Base-by-base conservation (phyloP, 30 jellyfish, hydroid and myxozoan genomes). In the Sanderia malayensis region DNA sequence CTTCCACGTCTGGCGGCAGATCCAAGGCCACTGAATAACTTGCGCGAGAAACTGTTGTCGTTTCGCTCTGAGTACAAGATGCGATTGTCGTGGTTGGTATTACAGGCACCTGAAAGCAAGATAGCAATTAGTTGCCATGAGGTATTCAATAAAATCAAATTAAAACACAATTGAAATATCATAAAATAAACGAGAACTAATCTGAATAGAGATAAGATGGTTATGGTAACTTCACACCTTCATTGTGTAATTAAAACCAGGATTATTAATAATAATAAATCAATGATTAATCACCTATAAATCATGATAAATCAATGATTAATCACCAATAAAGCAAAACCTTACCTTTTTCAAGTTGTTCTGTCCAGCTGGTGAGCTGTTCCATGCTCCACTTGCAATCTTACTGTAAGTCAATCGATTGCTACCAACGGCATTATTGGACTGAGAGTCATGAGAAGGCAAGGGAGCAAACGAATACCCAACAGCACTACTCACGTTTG, bases 351-450 rank as follows among this genome's bases (percentile, higher is more conserved):
- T 26, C 44, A 58, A 11, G 8, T 28, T 3, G 32, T 28, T 59
- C 55, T 63, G 67, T 23, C 11, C 37, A 25, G 7, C 69, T 49
- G 32, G 77, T n/a, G 94, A 47, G 53, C 20, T 61, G 44, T 82
- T 86, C 94, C 94, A 82, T 41, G 84, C 94, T 1, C 94, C 94
- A 34, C 94, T 82, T 24, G 94, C 71, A 22, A 86, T 88, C 31
- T 86, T 86, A 63, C 96, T 87, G 79, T 79, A 87, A 15, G 96
- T 69, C 10, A 71, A n/a, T n/a, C n/a, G n/a, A n/a, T n/a, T n/a
- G n/a, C n/a, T 84, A 11, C 94, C 76, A 70, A 49, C 46, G 63
- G 80, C 61, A 23, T 79, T 13, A 18, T 24, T 49, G 64, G 8
- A 4, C 46, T 32, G 55, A 27, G 45, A 74, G 28, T 52, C 10